Conservation (phyloP, 2,888 invertebrate species). For the Drosophila dives region DNA sequence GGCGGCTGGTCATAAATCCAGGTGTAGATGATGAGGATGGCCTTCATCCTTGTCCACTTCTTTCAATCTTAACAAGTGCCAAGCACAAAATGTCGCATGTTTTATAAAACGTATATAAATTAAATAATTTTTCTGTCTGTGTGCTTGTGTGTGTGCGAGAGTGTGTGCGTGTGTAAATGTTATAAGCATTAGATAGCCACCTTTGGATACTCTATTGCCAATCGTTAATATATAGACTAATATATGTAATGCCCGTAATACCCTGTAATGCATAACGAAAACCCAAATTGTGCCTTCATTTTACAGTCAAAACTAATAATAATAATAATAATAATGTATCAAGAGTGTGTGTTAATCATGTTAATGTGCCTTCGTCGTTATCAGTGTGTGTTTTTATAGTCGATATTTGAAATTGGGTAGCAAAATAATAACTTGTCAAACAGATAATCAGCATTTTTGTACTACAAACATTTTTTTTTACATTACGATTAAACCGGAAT, state of each 20-base stretch:
- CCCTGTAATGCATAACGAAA: conserved; percentile 18
- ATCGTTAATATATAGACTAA: conserved; percentile 57
- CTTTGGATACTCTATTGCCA: conserved; percentile 21
- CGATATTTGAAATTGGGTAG: conserved; percentile 34
- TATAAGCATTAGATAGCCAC: conserved; percentile 36
- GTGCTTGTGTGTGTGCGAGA: conserved; percentile 34
- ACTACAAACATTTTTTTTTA: conserved; percentile 24
- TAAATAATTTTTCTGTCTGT: conserved; percentile 37
- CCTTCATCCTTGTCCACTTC: neutral
- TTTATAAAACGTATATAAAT: conserved; percentile 35
- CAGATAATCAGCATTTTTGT: conserved; percentile 48
- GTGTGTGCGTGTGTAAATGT: conserved; percentile 59
- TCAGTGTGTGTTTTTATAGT: conserved; percentile 41
- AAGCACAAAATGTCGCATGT: conserved; percentile 75
- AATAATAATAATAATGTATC: neutral
- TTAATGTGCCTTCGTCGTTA: conserved; percentile 56
- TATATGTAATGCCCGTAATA: conserved; percentile 41
- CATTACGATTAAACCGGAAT: conserved; percentile 12
- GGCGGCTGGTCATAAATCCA: conserved; percentile 92
- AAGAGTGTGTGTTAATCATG: conserved; percentile 13
- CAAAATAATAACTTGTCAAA: conserved; percentile 28
- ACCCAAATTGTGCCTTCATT: conserved; percentile 46
- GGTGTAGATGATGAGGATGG: neutral
- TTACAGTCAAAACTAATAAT: neutral
- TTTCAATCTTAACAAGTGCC: conserved; percentile 58